Percentiles rank a stretch among this genome's conserved stretches.
Evolutionary conservation across 2,888 invertebrate genomes (phyloP).

Genomic region (Anodontia alba): DNA sequence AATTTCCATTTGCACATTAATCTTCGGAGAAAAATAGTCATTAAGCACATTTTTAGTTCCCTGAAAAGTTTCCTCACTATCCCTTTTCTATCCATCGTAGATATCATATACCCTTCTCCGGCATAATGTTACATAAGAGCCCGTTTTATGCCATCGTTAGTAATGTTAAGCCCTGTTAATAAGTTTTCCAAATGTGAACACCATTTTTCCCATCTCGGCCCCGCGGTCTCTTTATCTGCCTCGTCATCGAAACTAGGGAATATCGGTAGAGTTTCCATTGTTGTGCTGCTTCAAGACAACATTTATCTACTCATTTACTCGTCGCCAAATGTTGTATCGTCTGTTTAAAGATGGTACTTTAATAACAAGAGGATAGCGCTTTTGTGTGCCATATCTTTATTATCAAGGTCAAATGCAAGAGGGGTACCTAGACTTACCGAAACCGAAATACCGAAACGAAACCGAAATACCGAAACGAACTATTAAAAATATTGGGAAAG

Average conservation of each 20-base stretch:
- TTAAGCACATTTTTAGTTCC: conserved; percentile 37
- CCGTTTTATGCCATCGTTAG: conserved; percentile 38
- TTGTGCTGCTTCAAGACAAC: conserved; percentile 5
- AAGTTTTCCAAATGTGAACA: conserved; percentile 32
- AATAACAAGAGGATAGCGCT: too few relatives aligned
- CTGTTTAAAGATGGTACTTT: neutral
- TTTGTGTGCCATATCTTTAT: too few relatives aligned
- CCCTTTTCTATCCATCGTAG: conserved; percentile 43
- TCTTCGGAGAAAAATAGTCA: conserved; percentile 53
- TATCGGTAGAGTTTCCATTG: conserved; percentile 17
- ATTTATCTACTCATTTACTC: conserved; percentile 8
- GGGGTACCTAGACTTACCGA: too few relatives aligned
- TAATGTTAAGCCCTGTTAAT: conserved; percentile 37
- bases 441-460: too few relatives aligned
- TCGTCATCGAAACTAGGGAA: conserved; percentile 48
- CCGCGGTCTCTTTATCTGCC: conserved; percentile 40
- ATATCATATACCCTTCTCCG: conserved; percentile 56
- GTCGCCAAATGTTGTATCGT: conserved; percentile 36
- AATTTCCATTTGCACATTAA: conserved; percentile 56
- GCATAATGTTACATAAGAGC: conserved; percentile 55
- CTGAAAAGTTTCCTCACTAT: conserved; percentile 25
- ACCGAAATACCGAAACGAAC: too few relatives aligned
- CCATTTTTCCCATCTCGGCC: conserved; percentile 50
- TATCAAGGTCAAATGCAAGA: too few relatives aligned
- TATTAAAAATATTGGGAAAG: too few relatives aligned